Base-by-base conservation (phyloP, 2,888 invertebrate species). In the Chymomyza amoena region DNA sequence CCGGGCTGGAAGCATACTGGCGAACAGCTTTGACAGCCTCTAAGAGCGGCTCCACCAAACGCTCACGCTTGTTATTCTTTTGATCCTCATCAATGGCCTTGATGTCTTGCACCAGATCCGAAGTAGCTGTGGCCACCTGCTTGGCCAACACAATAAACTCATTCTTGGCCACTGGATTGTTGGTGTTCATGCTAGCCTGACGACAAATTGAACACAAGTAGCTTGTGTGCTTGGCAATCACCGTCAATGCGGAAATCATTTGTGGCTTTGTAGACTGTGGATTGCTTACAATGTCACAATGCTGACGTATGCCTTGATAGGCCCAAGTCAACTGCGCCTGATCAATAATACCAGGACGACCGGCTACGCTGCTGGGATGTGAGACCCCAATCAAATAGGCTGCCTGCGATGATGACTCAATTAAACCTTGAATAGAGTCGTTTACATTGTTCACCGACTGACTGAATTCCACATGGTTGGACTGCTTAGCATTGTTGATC, bases 121-220 rank as follows among this genome's bases (percentile, higher is more conserved):
- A 97, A 0, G 99, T 99, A 18, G 97, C 97, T 92, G 97, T 97
- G 63, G 99, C 99, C 2, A 99, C 98, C 88, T 99, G 98, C 91
- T 98, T 98, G 66, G 99, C 99, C 77, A 97, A 96, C 90, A 99
- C 98, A 66, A 99, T 98, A 92, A 99, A 99, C 92, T 98, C 98
- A 45, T 98, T 93, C 92, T 99, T 99, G 68, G 98, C 98, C 4
- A 96, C 96, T 0, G 98, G 97, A 91, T 97, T 97, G 69, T 93
- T 94, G 1, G 98, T 97, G 89, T 96, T 96, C 76, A 96, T 96
- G 39, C 98, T 98, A 0, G 99, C 99, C 65, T 95, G 94, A 39
- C 99, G 94, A 90, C 99, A 99, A 52, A 98, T 96, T 90, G 98
- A 98, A 92, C 99, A 99, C 64, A 99, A 93, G 7, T 97, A 95